Evolutionary conservation across 1,140 invertebrate genomes (phyloP).

Genomic region (Phocides pigmalion): DNA sequence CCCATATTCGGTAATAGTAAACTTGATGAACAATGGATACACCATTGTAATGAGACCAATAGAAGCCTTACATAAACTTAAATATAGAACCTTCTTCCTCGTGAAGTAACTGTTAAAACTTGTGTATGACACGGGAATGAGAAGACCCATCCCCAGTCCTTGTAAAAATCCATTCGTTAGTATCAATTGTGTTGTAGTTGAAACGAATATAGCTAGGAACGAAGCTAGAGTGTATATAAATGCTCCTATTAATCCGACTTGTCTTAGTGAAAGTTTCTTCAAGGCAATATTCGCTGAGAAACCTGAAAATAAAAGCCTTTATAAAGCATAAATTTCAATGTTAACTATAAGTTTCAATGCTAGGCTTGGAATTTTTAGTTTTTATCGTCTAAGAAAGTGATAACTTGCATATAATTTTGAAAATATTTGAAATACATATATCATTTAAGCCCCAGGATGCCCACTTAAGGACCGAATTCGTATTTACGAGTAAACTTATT

Average conservation of each 20-base stretch:
- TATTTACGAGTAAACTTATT: too few relatives aligned
- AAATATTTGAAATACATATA: too few relatives aligned
- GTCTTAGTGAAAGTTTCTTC: conserved; percentile 82
- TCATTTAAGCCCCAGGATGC: too few relatives aligned
- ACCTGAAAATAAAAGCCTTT: conserved; percentile 57
- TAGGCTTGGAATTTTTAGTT: too few relatives aligned
- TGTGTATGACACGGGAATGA: conserved; percentile 75
- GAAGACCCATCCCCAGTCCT: conserved; percentile 75
- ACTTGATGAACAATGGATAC: conserved; percentile 84
- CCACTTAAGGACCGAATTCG: too few relatives aligned
- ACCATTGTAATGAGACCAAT: conserved; percentile 85
- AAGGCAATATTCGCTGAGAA: conserved; percentile 81
- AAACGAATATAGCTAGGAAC: conserved; percentile 83
- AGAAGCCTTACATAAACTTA: conserved; percentile 85
- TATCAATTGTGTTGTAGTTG: conserved; percentile 82
- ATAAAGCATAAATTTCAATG: background rate
- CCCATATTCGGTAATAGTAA: conserved; percentile 84
- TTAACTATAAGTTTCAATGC: background rate
- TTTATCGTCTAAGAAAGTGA: too few relatives aligned
- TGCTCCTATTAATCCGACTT: conserved; percentile 85
- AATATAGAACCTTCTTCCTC: conserved; percentile 83
- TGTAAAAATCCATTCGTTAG: conserved; percentile 79
- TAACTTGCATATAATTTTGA: too few relatives aligned
- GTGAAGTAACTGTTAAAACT: conserved; percentile 79
- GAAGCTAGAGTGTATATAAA: conserved; percentile 83